These are phyloP conservation scores for Ichneumoninae sp. DNA, from an alignment of 2,888 invertebrate species.

Conservation along the genomic window DNA sequence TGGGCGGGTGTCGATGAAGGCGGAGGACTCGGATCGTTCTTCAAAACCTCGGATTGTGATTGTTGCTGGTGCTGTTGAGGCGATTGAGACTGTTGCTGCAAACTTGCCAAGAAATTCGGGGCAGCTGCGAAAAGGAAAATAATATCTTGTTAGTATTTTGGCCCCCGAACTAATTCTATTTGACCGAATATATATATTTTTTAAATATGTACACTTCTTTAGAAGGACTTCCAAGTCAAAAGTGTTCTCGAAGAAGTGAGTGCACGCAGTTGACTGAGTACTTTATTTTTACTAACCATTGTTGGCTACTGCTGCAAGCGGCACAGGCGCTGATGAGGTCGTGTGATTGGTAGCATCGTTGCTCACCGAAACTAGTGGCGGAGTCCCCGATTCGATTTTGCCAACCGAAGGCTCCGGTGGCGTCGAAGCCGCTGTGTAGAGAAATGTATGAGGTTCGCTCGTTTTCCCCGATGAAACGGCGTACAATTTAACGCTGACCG, in stretches of 20 bases:
- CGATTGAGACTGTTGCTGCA: constrained; percentile 62
- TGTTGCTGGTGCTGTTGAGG: constrained; percentile 61
- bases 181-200: background rate
- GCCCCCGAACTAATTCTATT: background rate
- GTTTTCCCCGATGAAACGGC: constrained; percentile 94
- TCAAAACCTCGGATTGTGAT: constrained; percentile 75
- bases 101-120: constrained; percentile 65
- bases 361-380: constrained; percentile 80
- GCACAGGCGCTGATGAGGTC: constrained; percentile 73
- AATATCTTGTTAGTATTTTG: background rate
- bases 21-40: constrained; percentile 81
- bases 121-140: constrained; percentile 63
- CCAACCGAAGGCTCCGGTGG: constrained; percentile 79
- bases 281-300: constrained; percentile 59
- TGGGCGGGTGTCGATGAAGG: constrained; percentile 74
- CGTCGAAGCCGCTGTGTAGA: constrained; percentile 87
- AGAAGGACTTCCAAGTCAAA: no score
- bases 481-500: constrained; percentile 91
- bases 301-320: constrained; percentile 70
- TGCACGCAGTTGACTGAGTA: background rate
- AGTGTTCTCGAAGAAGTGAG: no score
- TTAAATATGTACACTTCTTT: no score
- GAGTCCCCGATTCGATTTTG: constrained; percentile 76
- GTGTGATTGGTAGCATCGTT: constrained; percentile 72
- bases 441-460: constrained; percentile 93